phyloP scores from a whole-genome alignment of 2,113 vertebrate genomes.

The Ammodytes dubius region DNA sequence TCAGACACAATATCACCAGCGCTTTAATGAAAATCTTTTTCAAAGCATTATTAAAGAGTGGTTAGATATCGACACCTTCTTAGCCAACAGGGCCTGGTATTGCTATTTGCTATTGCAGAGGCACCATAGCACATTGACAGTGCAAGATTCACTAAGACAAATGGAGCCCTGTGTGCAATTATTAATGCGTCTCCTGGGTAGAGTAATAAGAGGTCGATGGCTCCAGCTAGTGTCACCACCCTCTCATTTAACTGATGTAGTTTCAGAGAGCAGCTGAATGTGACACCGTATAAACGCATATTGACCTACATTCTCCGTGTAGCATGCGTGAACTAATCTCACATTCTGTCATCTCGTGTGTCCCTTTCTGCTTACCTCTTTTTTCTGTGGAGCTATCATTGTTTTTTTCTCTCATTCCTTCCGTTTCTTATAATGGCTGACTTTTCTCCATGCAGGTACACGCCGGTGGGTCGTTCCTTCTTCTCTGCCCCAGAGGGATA shows the following conservation, averaged over 20 bases:
- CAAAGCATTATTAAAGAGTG: slow-evolving; percentile 63
- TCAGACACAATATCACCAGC: slow-evolving; percentile 39
- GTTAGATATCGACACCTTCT: slow-evolving; percentile 46
- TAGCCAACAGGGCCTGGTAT: background rate
- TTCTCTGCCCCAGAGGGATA: slow-evolving; percentile 99
- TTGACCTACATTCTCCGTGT: slow-evolving; percentile 42
- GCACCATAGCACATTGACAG: slow-evolving; percentile 35
- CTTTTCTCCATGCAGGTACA: slow-evolving; percentile 88
- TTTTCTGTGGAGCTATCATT: background rate
- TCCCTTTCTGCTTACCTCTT: accelerated
- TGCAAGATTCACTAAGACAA: slow-evolving; percentile 29
- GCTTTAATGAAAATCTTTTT: slow-evolving; percentile 64
- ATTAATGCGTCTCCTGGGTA: slow-evolving; percentile 40
- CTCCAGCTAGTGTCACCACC: slow-evolving; percentile 11
- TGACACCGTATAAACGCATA: slow-evolving; percentile 23
- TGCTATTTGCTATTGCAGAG: background rate
- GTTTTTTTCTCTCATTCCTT: background rate
- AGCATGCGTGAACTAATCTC: slow-evolving; percentile 26
- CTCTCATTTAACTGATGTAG: slow-evolving; percentile 43
- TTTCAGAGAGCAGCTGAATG: slow-evolving; percentile 32
- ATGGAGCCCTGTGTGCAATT: slow-evolving; percentile 10
- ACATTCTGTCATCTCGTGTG: slow-evolving; percentile 2
- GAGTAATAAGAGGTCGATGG: slow-evolving; percentile 37
- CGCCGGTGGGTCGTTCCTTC: slow-evolving; percentile 98
- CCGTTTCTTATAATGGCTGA: background rate